phyloP scores from a whole-genome alignment of 2,888 invertebrate genomes.

The Ceramica pisi region DNA sequence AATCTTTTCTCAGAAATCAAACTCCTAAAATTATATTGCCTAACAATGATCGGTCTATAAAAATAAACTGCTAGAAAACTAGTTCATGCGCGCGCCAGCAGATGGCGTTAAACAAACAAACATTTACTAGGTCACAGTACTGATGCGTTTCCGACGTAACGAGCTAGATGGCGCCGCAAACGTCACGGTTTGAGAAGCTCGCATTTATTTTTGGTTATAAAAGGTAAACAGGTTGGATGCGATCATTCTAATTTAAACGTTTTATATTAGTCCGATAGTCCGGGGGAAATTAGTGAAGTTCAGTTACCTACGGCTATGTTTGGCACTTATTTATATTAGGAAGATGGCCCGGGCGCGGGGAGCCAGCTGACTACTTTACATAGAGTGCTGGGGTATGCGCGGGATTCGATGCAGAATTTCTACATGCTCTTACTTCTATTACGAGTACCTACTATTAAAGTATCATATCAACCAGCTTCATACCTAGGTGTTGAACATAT shows the following conservation, averaged over 20 bases:
- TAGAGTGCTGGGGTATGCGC: slow-evolving; percentile 18
- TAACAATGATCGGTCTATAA: slow-evolving; percentile 38
- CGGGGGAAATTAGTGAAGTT: slow-evolving; percentile 55
- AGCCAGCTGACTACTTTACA: slow-evolving; percentile 29
- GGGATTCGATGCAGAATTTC: slow-evolving; percentile 9
- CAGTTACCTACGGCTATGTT: slow-evolving; percentile 35
- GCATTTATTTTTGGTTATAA: slow-evolving; percentile 85
- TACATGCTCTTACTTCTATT: slow-evolving; percentile 16
- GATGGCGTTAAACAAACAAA: slow-evolving; percentile 67
- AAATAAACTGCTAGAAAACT: slow-evolving; percentile 51
- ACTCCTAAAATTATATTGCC: slow-evolving; percentile 48
- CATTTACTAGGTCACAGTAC: slow-evolving; percentile 48
- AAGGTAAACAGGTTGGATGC: slow-evolving; percentile 76
- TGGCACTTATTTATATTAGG: slow-evolving; percentile 34
- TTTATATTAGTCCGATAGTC: slow-evolving; percentile 67
- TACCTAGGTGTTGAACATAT: background rate
- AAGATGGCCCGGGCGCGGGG: slow-evolving; percentile 23
- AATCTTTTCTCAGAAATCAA: slow-evolving; percentile 46
- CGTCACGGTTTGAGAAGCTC: slow-evolving; percentile 68
- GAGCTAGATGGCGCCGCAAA: slow-evolving; percentile 76
- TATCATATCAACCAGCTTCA: background rate
- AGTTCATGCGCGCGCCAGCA: slow-evolving; percentile 48
- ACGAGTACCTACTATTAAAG: too few species aligned
- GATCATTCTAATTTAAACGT: slow-evolving; percentile 70
- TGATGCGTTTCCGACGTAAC: slow-evolving; percentile 14